phyloP scores from a whole-genome alignment of 2,797 vertebrate genomes.

The Melanotaenia boesemani region DNA sequence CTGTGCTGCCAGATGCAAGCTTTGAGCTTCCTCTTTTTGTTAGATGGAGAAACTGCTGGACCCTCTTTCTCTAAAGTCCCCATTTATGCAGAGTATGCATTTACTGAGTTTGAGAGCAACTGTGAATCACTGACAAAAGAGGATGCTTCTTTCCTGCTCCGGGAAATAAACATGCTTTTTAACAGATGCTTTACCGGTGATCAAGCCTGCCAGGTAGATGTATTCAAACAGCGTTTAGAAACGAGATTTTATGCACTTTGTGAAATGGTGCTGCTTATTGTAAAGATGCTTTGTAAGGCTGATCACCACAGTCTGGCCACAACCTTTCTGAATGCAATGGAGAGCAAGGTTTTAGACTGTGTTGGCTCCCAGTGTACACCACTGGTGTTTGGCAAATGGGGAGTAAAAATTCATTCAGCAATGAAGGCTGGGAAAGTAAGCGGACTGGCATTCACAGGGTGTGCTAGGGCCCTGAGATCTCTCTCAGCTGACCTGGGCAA shows the following conservation, averaged over 20 bases:
- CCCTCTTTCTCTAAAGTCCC: constrained; percentile 59
- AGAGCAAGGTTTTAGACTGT: constrained; percentile 37
- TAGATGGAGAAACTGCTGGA: constrained; percentile 68
- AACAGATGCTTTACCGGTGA: constrained; percentile 32
- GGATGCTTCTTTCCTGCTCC: constrained; percentile 78
- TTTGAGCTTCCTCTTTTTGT: constrained; percentile 87
- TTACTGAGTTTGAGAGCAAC: constrained; percentile 77
- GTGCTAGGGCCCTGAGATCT: constrained; percentile 74
- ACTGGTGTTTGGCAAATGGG: constrained; percentile 76
- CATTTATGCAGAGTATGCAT: constrained; percentile 69
- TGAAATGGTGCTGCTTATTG: constrained; percentile 81
- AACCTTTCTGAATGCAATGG: constrained; percentile 58
- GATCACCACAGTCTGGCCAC: constrained; percentile 64
- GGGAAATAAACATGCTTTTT: constrained; percentile 62
- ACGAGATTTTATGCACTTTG: constrained; percentile 61
- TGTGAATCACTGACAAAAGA: constrained; percentile 55
- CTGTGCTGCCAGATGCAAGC: constrained; percentile 82
- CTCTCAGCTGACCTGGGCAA: constrained; percentile 42
- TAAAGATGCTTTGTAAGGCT: constrained; percentile 83
- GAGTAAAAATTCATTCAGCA: constrained; percentile 72
- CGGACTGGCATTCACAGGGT: constrained; percentile 68
- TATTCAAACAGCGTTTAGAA: constrained; percentile 2
- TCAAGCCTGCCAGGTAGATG: neutral
- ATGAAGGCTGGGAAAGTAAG: constrained; percentile 39
- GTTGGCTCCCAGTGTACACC: constrained; percentile 35